These are phyloP conservation scores for Aplochiton taeniatus DNA, from an alignment of 2,797 vertebrate species.

Conservation along the genomic window DNA sequence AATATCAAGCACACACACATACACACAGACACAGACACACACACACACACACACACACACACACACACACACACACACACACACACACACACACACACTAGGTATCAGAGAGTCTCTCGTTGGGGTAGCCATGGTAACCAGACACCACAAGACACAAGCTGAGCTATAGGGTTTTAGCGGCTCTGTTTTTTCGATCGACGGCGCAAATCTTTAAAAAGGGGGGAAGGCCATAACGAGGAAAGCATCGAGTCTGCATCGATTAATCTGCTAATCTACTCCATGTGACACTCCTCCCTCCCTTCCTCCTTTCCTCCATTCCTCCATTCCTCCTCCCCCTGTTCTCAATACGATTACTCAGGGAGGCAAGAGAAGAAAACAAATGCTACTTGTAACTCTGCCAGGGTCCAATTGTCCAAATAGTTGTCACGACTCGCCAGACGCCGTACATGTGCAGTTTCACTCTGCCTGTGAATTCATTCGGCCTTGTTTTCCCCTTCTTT, in stretches of 20 bases:
- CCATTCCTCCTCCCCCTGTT: constrained; percentile 36
- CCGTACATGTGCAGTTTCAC: constrained; percentile 48
- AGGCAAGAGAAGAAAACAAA: constrained; percentile 23
- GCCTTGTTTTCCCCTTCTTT: constrained; percentile 16
- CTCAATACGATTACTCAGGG: constrained; percentile 52
- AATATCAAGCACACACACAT: background rate
- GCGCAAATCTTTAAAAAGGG: background rate
- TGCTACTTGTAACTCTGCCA: constrained; percentile 48
- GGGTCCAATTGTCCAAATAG: constrained; percentile 59
- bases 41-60: background rate
- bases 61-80: background rate
- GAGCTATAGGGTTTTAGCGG: background rate
- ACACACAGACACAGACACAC: background rate
- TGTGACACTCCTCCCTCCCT: constrained; percentile 49
- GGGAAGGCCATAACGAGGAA: constrained; percentile 31
- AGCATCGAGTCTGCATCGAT: constrained; percentile 36
- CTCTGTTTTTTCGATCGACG: background rate
- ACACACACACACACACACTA: background rate
- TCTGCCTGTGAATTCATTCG: constrained; percentile 39
- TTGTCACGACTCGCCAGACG: constrained; percentile 59
- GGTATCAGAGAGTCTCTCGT: no score
- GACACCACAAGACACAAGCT: constrained; percentile 4
- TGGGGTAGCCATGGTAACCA: no score
- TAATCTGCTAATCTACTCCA: constrained; percentile 62
- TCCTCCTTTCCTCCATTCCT: constrained; percentile 31